Evolutionary conservation across 2,113 vertebrate species (phyloP), one percentile per base, ranked within the genome.

Genomic region (Pungitius pungitius): DNA sequence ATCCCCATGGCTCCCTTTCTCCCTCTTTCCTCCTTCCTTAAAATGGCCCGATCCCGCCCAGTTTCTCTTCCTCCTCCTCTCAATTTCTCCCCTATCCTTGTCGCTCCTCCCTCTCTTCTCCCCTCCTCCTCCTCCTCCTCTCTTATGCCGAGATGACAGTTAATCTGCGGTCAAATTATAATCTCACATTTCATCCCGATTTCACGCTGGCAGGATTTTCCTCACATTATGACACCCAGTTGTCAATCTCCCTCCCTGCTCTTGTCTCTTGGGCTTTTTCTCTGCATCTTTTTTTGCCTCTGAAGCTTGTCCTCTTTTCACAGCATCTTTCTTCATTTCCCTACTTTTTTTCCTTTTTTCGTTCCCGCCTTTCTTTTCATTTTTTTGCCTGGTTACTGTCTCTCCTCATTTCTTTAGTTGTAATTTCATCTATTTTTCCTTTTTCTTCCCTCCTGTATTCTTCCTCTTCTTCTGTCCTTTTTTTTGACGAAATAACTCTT

Each of bases 171-270:
- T 77, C 84, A 73, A 82, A 87, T 85, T 86, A 82, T 82, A 85
- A 90, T 83, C 87, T 88, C 83, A 84, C 81, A 84, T 81, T 88
- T 90, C 85, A 81, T 87, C 79, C 89, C 70, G 73, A 88, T 88
- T 88, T 88, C 85, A 84, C 64, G 33, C 79, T 8, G 57, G 70
- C 67, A 70, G 87, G 87, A 83, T 87, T 88, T 88, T 71, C 78
- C 33, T 74, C 77, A 81, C 68, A 81, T 83, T 76, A 76, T 27
- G 56, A 82, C 58, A 26, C 70, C 81, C 73, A 69, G 62, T 79
- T 84, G 78, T 82, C 71, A 69, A 63, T 83, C 75, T 86, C 42
- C 37, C 56, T 60, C 72, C 75, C 52, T 68, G 43, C 24, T 71
- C 51, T 65, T n/a, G 1, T 73, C 51, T 75, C 45, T 67, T 7